Conservation (phyloP, 2,888 invertebrate species). For the Nomada ruficornis region DNA sequence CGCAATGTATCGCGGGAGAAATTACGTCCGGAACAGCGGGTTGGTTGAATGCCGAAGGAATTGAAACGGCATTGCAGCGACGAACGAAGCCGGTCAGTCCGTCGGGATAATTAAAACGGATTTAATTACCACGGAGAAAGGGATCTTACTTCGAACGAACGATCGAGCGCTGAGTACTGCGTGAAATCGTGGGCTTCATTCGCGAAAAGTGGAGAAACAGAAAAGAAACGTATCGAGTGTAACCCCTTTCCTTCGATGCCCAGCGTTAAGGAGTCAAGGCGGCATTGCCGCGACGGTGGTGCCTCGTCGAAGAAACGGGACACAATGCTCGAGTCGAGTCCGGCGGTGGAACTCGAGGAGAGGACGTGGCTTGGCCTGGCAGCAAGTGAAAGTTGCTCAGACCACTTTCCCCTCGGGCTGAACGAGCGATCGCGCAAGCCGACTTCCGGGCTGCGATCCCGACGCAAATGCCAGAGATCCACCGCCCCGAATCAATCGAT, state of each 20-base stretch:
- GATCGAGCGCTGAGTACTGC: too few species aligned
- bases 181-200: background rate
- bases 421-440: slow-evolving; percentile 70
- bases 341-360: slow-evolving; percentile 26
- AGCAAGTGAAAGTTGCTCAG: slow-evolving; percentile 82
- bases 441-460: slow-evolving; percentile 79
- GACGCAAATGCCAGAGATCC: slow-evolving; percentile 72
- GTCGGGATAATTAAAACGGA: too few species aligned
- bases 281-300: slow-evolving; percentile 35
- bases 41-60: too few species aligned
- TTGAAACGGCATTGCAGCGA: too few species aligned
- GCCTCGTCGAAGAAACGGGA: slow-evolving; percentile 30
- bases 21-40: too few species aligned
- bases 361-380: slow-evolving; percentile 67
- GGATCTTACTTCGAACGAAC: too few species aligned
- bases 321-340: slow-evolving; percentile 37
- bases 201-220: background rate
- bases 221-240: background rate
- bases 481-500: slow-evolving; percentile 62
- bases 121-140: too few species aligned
- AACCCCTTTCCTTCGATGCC: background rate
- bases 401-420: slow-evolving; percentile 83
- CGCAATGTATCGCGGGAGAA: too few species aligned
- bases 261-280: background rate
- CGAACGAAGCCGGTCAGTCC: too few species aligned